Evolutionary conservation across 2,797 vertebrate species (phyloP), one percentile per base, ranked within the genome.

Genomic region (Myotis pilosus): DNA sequence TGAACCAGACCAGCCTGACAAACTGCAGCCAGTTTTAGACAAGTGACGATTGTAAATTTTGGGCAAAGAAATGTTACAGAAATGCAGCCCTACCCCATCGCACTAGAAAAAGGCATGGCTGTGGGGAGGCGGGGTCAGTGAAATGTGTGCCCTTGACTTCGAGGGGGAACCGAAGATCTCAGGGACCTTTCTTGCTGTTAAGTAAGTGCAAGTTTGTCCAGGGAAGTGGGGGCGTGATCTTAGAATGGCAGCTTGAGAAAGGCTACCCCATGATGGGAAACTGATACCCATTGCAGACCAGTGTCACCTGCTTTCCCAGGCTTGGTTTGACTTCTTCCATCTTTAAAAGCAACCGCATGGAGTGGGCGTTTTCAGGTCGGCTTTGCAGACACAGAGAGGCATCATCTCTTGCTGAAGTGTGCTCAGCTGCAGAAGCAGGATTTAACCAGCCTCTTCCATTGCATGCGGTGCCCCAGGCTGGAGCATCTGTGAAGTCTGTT

Each of bases 1-100:
- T 96, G 80, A 87, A 69, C 55, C 71, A 84, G 86, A 91, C 11
- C 28, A 47, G 19, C 62, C 72, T 74, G 87, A 79, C 53, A 89
- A 36, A 51, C 28, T 64, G 10, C 28, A 91, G 74, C 84, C 53
- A 66, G 36, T 81, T 85, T 82, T 76, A 94, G 41, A 44, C 9
- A 51, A 57, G 51, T 4, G 33, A 88, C 8, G 10, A 17, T 19
- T 66, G 0, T 72, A 47, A 53, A n/a, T 64, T 30, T 6, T 16
- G 53, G 68, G 30, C 30, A 68, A 41, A 66, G 72, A 79, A 78
- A 53, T 41, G 16, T 12, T 36, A 10, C 9, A 19, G 19, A 41
- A 41, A 36, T 16, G 12, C 1, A 5, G 9, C 9, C 47, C 49
- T 71, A 0, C 8, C 22, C 30, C 20, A 2, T 0, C 28, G 62